Base-by-base conservation (phyloP, 2,113 vertebrate genomes). In the Python bivittatus region DNA sequence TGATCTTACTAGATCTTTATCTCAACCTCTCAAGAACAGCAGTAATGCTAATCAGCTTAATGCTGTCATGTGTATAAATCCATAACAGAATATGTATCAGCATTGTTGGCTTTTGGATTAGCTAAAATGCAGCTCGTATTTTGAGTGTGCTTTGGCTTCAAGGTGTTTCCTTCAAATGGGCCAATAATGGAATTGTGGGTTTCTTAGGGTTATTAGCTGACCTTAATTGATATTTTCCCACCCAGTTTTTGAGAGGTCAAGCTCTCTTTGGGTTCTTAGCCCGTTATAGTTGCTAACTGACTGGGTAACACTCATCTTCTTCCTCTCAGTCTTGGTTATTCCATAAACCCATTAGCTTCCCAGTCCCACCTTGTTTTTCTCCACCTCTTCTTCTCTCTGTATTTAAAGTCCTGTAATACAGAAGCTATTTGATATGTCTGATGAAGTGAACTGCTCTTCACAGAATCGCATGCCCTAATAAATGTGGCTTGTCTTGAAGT, bases 101-200 rank as follows among this genome's bases (percentile, higher is more conserved):
- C 92, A 94, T 94, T 94, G 95, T 96, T 96, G 96, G 96, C 94
- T 97, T 96, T 96, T 95, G 96, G 92, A 97, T 95, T 96, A 97
- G 97, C 94, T 94, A 95, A 96, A 97, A 96, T 95, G 96, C 97
- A 96, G 94, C 95, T 97, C 97, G 96, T 95, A 95, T 95, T 93
- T 93, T 96, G 91, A 94, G 94, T 94, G 96, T 97, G 95, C 95
- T 95, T 96, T 96, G 94, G 91, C 92, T 93, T 92, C 88, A 92
- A 93, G 93, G 94, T 95, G 96, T 86, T 97, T 96, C 96, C 93
- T 72, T 97, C 94, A 94, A 94, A 96, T 91, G 89, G 94, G 88
- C 88, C 87, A 94, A 96, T 96, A 92, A 93, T 93, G 89, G 68
- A 92, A 79, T 86, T 92, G 58, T 91, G 86, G 25, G 83, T 90